Base-by-base conservation (phyloP, 2,113 vertebrate genomes). In the Saccopteryx leptura region DNA sequence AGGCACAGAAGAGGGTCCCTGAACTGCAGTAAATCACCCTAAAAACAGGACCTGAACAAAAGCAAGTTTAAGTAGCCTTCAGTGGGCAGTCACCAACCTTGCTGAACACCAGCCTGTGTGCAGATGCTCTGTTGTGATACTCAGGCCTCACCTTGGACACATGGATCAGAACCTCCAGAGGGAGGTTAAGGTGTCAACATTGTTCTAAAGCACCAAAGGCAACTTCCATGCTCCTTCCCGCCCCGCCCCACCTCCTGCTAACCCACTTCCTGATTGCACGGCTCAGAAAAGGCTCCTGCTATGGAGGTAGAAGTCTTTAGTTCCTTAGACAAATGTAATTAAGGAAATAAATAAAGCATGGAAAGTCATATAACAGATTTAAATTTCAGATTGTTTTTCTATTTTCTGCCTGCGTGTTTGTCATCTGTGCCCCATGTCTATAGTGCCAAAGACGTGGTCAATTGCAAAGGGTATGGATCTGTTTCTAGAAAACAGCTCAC, bases 291-390 rank as follows among this genome's bases (percentile, higher is more conserved):
- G 1, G 14, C 48, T 72, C 33, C 23, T 23, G 82, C 63, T 79
- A 33, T 8, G 60, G 66, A 58, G 23, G 84, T 11, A 2, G 39
- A n/a, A 56, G 54, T 65, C 85, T 66, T 83, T 4, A 48, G 85
- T 24, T 61, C 86, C 86, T 65, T 80, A 54, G 54, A 52, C 74
- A 94, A 94, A 95, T 52, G 74, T 63, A 88, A 93, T 87, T 91
- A 89, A 52, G 66, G 85, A 94, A 85, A 88, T 74, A 89, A 86
- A 82, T 63, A 86, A 87, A 60, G 58, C 90, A 54, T 60, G 87
- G 83, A 78, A 69, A 33, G 39, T 15, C 61, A 15, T 1, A 11
- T 10, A 48, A 65, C 46, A 26, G 60, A 80, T 5, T 54, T 78
- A 26, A 13, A 56, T 48, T 66, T 71, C 61, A 78, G 56, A 76